Evolutionary conservation across 2,888 invertebrate genomes (phyloP).

Genomic region (Aspidiotus destructor): DNA sequence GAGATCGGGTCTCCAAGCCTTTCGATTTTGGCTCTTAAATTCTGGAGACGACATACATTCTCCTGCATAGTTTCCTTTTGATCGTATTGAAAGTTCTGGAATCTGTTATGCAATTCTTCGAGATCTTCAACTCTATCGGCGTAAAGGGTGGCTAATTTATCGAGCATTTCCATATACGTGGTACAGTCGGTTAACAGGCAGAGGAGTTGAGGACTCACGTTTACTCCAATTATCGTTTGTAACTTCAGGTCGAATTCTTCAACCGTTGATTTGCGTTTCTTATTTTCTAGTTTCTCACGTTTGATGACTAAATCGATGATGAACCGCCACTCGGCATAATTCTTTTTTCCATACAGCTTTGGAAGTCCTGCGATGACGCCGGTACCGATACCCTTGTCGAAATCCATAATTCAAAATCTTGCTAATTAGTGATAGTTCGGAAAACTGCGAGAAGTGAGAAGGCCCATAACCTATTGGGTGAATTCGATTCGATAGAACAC

Average conservation of each 20-base stretch:
- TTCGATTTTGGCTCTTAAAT: not conserved
- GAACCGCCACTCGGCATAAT: not conserved
- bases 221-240: not conserved
- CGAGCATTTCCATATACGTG: not conserved
- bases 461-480: no score
- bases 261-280: not conserved
- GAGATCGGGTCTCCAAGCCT: not conserved
- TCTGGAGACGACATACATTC: not conserved
- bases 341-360: not conserved
- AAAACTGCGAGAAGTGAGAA: no score
- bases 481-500: no score
- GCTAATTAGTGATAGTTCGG: no score
- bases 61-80: not conserved
- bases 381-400: no score
- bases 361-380: no score
- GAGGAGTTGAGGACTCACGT: not conserved
- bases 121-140: not conserved
- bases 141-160: not conserved
- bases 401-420: no score
- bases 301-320: not conserved
- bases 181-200: not conserved
- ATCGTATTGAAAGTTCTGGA: not conserved
- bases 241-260: not conserved
- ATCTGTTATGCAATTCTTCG: not conserved
- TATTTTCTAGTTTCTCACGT: not conserved